Percentiles rank a stretch among this genome's conserved stretches.
phyloP scores from a whole-genome alignment of 2,113 vertebrate species.

The Mustelus asterias region DNA sequence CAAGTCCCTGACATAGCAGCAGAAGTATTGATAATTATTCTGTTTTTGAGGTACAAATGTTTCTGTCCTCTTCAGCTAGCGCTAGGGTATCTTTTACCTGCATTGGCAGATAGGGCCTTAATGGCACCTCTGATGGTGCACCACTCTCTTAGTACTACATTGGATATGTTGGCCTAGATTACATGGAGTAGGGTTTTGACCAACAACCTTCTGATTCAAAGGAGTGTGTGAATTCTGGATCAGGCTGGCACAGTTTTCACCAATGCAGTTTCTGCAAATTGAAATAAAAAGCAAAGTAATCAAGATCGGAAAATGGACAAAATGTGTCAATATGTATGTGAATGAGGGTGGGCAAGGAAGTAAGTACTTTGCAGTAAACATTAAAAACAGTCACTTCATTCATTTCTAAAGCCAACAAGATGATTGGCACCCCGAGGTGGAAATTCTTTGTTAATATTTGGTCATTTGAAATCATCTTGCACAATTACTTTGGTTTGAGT shows the following conservation, averaged over 20 bases:
- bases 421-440: neutral
- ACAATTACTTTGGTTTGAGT: neutral
- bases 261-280: neutral
- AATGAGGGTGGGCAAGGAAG: neutral
- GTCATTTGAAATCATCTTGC: neutral
- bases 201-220: neutral
- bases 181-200: neutral
- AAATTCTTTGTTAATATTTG: neutral
- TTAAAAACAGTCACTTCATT: neutral
- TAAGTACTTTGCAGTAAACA: neutral
- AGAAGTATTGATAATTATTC: neutral
- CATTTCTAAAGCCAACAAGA: neutral
- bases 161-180: neutral
- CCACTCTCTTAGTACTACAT: neutral
- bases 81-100: neutral
- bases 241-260: neutral
- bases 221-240: neutral
- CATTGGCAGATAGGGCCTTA: neutral
- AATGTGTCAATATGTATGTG: neutral
- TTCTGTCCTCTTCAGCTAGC: neutral
- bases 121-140: neutral
- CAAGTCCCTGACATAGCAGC: neutral
- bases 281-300: neutral
- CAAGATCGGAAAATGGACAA: neutral
- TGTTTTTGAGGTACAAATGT: neutral